phyloP scores from a whole-genome alignment of 23 tunicate species.

The Trididemnum nubilum region DNA sequence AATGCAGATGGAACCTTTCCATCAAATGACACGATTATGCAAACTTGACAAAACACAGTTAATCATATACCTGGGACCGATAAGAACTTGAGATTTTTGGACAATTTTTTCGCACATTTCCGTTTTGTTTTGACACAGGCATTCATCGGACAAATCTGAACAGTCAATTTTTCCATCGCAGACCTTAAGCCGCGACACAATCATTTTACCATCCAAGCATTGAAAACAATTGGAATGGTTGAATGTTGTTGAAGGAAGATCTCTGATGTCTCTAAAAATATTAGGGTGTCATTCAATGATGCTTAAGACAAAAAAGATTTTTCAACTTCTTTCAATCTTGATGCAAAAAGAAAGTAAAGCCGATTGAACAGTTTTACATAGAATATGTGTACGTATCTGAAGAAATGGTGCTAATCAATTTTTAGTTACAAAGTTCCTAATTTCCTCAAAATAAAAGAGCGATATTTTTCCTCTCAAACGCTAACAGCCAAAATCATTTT shows the following conservation, averaged over 20 bases:
- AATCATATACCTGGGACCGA: background rate
- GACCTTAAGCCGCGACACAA: conserved; percentile 10
- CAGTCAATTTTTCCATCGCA: conserved; percentile 49
- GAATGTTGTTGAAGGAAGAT: background rate
- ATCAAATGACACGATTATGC: too few relatives aligned
- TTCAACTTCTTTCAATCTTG: too few relatives aligned
- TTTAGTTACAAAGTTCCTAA: too few relatives aligned
- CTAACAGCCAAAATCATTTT: too few relatives aligned
- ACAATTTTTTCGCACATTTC: conserved; percentile 17
- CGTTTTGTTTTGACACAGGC: conserved; percentile 28
- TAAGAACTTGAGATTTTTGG: background rate
- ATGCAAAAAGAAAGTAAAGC: too few relatives aligned
- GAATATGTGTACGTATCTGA: too few relatives aligned
- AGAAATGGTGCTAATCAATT: too few relatives aligned
- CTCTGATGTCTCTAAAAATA: background rate
- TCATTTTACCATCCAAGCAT: conserved; percentile 27
- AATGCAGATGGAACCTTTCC: too few relatives aligned
- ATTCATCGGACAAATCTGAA: conserved; percentile 45
- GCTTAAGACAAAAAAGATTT: background rate
- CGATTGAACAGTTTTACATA: too few relatives aligned
- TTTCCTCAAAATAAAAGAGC: too few relatives aligned
- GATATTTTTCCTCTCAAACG: too few relatives aligned
- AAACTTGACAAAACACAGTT: too few relatives aligned
- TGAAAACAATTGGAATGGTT: conserved; percentile 26
- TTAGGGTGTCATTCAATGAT: background rate